Conservation (phyloP, 2,113 vertebrate species). For the Rousettus leschenaultii region DNA sequence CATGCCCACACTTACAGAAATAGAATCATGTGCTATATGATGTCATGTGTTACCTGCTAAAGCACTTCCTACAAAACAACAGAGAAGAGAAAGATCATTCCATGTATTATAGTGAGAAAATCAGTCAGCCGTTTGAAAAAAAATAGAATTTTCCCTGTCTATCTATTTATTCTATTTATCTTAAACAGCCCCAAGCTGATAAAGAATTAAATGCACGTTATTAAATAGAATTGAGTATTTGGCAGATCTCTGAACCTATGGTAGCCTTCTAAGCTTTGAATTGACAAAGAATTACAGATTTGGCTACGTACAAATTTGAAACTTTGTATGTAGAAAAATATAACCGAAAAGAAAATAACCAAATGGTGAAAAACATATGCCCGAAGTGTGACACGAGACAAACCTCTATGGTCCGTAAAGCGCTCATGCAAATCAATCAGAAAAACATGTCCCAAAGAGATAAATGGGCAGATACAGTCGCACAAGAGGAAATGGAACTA, state of each 20-base stretch:
- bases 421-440: neutral
- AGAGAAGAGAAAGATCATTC: neutral
- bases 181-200: neutral
- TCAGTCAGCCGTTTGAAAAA: neutral
- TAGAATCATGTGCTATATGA: neutral
- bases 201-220: conserved; percentile 17
- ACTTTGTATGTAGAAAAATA: neutral
- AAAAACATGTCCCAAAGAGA: neutral
- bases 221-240: neutral
- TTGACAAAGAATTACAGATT: conserved; percentile 34
- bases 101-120: neutral
- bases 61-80: neutral
- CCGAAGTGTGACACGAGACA: neutral
- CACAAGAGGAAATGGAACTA: conserved; percentile 38
- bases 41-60: neutral
- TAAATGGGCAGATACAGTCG: neutral
- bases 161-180: neutral
- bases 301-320: neutral
- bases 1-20: neutral
- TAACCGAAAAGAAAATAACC: conserved; percentile 3
- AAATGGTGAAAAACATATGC: neutral
- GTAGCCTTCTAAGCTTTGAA: conserved; percentile 24
- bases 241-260: neutral
- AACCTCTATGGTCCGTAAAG: conserved; percentile 12
- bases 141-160: neutral